Evolutionary conservation across 1,140 invertebrate species (phyloP).

Genomic region (Mamestra configurata): DNA sequence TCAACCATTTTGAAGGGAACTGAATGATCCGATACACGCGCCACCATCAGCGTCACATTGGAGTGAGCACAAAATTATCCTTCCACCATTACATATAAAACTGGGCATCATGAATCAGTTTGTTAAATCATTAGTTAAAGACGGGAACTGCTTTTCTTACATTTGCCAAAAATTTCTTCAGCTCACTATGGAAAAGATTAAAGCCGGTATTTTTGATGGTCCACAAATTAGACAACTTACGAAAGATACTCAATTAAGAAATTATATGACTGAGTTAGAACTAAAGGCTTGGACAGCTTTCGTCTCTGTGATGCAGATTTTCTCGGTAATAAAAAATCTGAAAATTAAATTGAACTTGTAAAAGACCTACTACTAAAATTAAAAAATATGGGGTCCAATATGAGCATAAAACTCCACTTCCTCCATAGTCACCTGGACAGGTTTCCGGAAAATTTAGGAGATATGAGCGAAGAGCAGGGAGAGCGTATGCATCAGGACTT

Average conservation of each 20-base stretch:
- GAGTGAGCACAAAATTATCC: conserved; percentile 58
- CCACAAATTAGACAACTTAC: no score
- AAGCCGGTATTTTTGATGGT: conserved; percentile 29
- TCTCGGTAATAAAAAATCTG: conserved; percentile 51
- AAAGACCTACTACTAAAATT: conserved; percentile 52
- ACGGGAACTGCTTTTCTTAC: conserved; percentile 1
- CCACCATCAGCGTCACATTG: no score
- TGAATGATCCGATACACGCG: no score
- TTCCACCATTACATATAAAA: conserved; percentile 57
- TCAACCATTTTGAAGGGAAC: no score
- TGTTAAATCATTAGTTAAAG: no score
- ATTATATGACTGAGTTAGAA: conserved; percentile 7
- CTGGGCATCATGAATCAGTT: no score
- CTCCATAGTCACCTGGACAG: no score
- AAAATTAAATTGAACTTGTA: conserved; percentile 54
- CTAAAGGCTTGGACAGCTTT: conserved; percentile 22
- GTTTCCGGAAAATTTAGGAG: conserved; percentile 72
- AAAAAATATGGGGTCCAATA: conserved; percentile 48
- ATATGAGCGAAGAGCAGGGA: conserved; percentile 70
- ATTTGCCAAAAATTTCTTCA: conserved; percentile 32
- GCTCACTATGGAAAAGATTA: conserved; percentile 5
- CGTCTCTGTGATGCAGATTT: conserved; percentile 30
- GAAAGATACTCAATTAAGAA: conserved; percentile 35
- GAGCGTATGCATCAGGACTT: no score
- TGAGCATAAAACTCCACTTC: conserved; percentile 56